These are phyloP conservation scores for Hesperia comma DNA, from an alignment of 2,888 invertebrate species.

Conservation along the genomic window DNA sequence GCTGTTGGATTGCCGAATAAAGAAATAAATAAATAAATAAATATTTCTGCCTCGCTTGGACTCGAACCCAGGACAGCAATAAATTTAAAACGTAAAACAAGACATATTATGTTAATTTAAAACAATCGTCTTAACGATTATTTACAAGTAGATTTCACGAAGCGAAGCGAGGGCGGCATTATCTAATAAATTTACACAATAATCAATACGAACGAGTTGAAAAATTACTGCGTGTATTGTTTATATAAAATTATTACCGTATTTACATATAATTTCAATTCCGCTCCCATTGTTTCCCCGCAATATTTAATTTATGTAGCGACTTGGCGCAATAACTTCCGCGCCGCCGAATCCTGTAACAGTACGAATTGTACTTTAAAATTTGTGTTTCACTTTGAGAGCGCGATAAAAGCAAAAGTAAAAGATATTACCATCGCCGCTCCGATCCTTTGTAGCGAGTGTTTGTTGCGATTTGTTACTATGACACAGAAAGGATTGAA, in stretches of 20 bases:
- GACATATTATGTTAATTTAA: no score
- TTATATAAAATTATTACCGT: constrained; percentile 9
- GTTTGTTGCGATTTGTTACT: background rate
- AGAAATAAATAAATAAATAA: no score
- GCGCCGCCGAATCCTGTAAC: constrained; percentile 18
- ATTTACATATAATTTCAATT: constrained; percentile 27
- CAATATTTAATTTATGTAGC: constrained; percentile 31
- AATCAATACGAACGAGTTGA: no score
- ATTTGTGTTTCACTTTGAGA: constrained; percentile 20
- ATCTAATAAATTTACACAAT: no score
- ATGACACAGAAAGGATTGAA: no score
- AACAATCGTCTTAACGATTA: no score
- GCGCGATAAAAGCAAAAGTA: constrained; percentile 16
- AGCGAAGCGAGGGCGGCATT: no score
- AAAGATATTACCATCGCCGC: constrained; percentile 3
- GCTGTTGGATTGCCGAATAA: no score
- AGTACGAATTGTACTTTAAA: constrained; percentile 22
- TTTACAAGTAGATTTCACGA: no score
- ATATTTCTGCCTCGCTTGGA: no score
- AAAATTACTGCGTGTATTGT: background rate
- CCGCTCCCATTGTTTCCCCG: constrained; percentile 19
- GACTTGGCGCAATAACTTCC: constrained; percentile 32
- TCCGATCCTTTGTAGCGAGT: constrained; percentile 1
- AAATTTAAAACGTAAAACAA: no score
- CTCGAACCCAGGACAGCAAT: no score